Conservation (phyloP, 2,113 vertebrate species). For the Orthonyx spaldingii region DNA sequence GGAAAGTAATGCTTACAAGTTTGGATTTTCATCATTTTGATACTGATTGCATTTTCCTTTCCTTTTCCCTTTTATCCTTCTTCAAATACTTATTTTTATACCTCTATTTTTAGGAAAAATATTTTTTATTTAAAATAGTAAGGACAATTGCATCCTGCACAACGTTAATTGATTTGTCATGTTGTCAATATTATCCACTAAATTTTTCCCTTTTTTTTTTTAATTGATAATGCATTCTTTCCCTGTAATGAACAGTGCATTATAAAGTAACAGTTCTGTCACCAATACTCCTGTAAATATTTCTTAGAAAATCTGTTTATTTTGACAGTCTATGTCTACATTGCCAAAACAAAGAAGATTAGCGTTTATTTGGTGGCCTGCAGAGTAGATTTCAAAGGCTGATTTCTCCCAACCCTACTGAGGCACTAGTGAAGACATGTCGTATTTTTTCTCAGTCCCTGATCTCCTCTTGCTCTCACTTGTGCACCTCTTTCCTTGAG, state of each 20-base stretch:
- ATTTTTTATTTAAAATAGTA: not conserved
- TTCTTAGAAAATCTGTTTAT: not conserved
- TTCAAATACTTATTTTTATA: not conserved
- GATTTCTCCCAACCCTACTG: not conserved
- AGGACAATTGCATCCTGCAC: not conserved
- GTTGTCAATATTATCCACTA: not conserved
- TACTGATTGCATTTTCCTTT: not conserved
- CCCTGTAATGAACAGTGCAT: not conserved
- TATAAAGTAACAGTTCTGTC: not conserved
- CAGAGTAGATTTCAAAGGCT: not conserved
- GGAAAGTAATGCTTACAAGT: not conserved
- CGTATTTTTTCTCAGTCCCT: not conserved
- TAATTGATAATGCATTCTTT: not conserved
- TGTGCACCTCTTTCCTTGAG: not conserved
- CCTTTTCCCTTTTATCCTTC: not conserved
- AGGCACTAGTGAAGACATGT: not conserved
- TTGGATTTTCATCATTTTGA: not conserved
- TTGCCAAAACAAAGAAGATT: not conserved
- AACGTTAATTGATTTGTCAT: not conserved
- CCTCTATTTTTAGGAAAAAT: not conserved
- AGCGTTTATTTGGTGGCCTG: not conserved
- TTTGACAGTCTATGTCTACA: not conserved
- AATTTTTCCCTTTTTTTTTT: fast-evolving
- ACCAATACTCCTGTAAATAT: not conserved
- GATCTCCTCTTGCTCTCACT: not conserved